phyloP scores from a whole-genome alignment of 2,888 invertebrate species.

The Onthophagus sagittarius region DNA sequence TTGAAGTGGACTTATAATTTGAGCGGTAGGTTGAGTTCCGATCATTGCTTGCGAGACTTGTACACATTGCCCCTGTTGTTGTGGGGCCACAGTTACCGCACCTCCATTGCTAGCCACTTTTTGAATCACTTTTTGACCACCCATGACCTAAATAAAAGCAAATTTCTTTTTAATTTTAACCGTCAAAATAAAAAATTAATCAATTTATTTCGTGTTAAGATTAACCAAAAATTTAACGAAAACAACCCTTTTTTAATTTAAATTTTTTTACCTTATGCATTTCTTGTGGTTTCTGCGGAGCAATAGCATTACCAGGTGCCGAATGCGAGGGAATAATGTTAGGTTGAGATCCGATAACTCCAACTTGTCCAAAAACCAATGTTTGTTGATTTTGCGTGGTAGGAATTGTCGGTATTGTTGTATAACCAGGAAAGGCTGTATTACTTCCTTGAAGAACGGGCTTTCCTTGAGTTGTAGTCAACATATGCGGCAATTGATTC shows the following conservation, averaged over 20 bases:
- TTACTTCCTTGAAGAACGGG: conserved; percentile 61
- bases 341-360: conserved; percentile 67
- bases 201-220: too few relatives aligned
- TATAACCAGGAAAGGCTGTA: conserved; percentile 68
- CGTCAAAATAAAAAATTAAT: too few relatives aligned
- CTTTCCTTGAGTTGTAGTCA: conserved; percentile 70
- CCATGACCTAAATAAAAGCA: conserved; percentile 40
- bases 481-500: conserved; percentile 77
- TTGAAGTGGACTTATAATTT: conserved; percentile 70
- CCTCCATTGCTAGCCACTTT: conserved; percentile 50
- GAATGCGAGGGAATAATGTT: conserved; percentile 63
- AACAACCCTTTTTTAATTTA: conserved; percentile 21
- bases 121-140: conserved; percentile 54
- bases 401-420: conserved; percentile 73
- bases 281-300: conserved; percentile 58
- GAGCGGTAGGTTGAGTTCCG: conserved; percentile 62
- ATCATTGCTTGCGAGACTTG: conserved; percentile 70
- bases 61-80: conserved; percentile 68
- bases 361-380: conserved; percentile 69
- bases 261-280: conserved; percentile 59
- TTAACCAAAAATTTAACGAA: not conserved
- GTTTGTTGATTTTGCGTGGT: conserved; percentile 73
- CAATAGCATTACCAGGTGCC: conserved; percentile 47
- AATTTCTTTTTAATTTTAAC: too few relatives aligned
- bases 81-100: conserved; percentile 50